phyloP scores from a whole-genome alignment of 2,113 vertebrate species.

The Zingel zingel region DNA sequence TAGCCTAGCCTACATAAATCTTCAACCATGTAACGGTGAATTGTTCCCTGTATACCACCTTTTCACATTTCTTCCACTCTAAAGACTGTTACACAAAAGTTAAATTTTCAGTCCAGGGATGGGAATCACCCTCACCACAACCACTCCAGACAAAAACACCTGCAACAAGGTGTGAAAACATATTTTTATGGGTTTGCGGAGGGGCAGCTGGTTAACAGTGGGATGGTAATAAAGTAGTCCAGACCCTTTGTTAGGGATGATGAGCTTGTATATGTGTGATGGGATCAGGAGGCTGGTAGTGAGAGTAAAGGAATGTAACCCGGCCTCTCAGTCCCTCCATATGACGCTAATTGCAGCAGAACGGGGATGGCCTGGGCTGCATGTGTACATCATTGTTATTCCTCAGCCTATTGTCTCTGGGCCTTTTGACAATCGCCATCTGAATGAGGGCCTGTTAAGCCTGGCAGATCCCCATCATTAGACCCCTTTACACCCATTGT shows the following conservation, averaged over 20 bases:
- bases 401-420: slow-evolving; percentile 66
- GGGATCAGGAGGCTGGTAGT: slow-evolving; percentile 60
- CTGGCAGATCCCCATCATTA: slow-evolving; percentile 72
- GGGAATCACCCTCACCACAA: neutral
- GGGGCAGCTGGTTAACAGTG: slow-evolving; percentile 75
- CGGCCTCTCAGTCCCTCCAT: slow-evolving; percentile 68
- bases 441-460: slow-evolving; percentile 75
- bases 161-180: slow-evolving; percentile 6
- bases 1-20: neutral
- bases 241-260: slow-evolving; percentile 76
- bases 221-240: slow-evolving; percentile 75
- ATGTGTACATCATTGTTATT: slow-evolving; percentile 79
- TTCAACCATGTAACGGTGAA: neutral
- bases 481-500: slow-evolving; percentile 75
- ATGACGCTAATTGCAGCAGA: slow-evolving; percentile 80
- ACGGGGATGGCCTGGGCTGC: slow-evolving; percentile 65
- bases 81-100: neutral
- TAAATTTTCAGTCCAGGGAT: neutral
- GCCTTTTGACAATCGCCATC: slow-evolving; percentile 66
- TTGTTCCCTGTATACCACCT: neutral
- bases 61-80: neutral
- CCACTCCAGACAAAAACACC: neutral
- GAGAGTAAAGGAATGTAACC: slow-evolving; percentile 77
- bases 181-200: neutral
- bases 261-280: slow-evolving; percentile 57